phyloP scores from a whole-genome alignment of 2,888 invertebrate species.

The Drosophila nr. fundita region DNA sequence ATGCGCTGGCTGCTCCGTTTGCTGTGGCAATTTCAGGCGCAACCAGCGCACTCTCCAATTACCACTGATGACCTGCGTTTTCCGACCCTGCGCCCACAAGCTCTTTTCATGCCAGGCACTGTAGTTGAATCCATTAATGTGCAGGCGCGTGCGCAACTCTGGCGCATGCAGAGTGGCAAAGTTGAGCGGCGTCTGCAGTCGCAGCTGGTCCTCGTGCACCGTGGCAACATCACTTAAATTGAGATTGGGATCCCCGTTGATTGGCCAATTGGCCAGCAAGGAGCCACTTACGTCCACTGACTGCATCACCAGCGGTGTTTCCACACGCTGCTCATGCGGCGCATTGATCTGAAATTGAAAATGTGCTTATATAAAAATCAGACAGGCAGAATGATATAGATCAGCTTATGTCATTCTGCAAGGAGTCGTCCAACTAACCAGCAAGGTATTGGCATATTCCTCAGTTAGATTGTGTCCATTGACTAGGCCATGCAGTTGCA shows the following conservation, averaged over 20 bases:
- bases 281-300: constrained; percentile 81
- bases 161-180: constrained; percentile 71
- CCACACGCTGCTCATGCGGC: constrained; percentile 81
- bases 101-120: constrained; percentile 84
- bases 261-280: constrained; percentile 71
- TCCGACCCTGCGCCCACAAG: constrained; percentile 78
- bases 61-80: constrained; percentile 85
- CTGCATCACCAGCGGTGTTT: constrained; percentile 84
- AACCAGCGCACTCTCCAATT: constrained; percentile 84
- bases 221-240: constrained; percentile 84
- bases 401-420: background rate
- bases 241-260: constrained; percentile 84
- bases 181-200: constrained; percentile 77
- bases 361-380: background rate
- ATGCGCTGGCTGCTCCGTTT: constrained; percentile 14
- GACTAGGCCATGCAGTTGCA: constrained; percentile 75
- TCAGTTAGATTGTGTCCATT: constrained; percentile 85
- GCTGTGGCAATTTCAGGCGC: constrained; percentile 46
- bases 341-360: constrained; percentile 65
- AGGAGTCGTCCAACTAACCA: constrained; percentile 83
- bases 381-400: background rate
- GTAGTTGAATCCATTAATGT: constrained; percentile 84
- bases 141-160: constrained; percentile 68
- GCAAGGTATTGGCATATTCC: constrained; percentile 86
- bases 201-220: constrained; percentile 69